Percentiles rank a stretch among this genome's conserved stretches.
Evolutionary conservation across 2,888 invertebrate genomes (phyloP).

Genomic region (Entomobrya proxima): DNA sequence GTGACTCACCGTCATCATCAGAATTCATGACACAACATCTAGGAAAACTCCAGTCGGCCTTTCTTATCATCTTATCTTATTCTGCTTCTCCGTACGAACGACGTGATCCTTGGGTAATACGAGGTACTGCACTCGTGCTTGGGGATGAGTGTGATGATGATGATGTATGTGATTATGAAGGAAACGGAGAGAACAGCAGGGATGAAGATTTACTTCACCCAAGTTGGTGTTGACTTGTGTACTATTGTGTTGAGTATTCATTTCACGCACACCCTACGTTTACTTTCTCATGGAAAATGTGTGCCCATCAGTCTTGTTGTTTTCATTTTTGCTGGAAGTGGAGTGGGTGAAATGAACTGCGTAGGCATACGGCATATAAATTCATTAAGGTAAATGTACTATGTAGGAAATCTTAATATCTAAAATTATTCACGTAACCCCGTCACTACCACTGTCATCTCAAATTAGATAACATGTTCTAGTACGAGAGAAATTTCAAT

Average conservation of each 20-base stretch:
- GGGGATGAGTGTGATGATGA: neutral
- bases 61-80: neutral
- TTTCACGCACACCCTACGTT: neutral
- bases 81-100: neutral
- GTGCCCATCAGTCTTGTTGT: neutral
- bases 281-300: neutral
- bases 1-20: neutral
- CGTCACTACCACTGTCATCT: conserved; percentile 44
- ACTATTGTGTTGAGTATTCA: neutral
- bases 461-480: too few relatives aligned
- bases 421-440: conserved; percentile 7
- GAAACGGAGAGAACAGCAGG: neutral
- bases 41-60: neutral
- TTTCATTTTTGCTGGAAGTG: neutral
- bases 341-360: neutral
- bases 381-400: too few relatives aligned
- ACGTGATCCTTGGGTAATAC: neutral
- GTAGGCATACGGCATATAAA: neutral
- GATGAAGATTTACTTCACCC: neutral
- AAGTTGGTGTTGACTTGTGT: neutral
- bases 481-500: too few relatives aligned
- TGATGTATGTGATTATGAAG: neutral
- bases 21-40: neutral
- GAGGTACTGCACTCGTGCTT: neutral
- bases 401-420: too few relatives aligned